Evolutionary conservation across 2,888 invertebrate genomes (phyloP).

Genomic region (Carcina quercana): DNA sequence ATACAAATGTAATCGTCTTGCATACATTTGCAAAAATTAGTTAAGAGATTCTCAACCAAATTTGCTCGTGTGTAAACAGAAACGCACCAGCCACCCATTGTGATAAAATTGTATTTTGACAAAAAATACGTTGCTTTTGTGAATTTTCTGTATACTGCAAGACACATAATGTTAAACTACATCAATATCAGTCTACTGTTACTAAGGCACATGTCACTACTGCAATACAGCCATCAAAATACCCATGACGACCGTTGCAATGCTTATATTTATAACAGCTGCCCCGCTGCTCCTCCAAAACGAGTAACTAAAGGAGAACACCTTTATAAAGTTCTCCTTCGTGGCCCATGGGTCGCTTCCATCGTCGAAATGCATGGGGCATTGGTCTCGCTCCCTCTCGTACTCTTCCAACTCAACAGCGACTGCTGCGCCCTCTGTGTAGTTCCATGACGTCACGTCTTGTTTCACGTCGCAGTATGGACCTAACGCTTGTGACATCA

Average conservation of each 20-base stretch:
- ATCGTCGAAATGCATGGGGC: conserved; percentile 98
- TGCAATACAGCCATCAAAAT: conserved; percentile 26
- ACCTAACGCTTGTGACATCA: conserved; percentile 90
- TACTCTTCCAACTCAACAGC: conserved; percentile 93
- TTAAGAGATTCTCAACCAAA: no score
- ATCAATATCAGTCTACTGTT: conserved; percentile 9
- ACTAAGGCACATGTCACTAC: conserved; percentile 14
- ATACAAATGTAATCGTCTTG: no score
- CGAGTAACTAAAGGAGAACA: conserved; percentile 72
- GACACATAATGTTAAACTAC: conserved; percentile 1
- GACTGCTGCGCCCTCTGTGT: conserved; percentile 94
- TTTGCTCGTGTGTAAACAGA: no score
- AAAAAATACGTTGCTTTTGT: no score
- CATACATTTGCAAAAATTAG: no score
- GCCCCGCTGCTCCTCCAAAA: conserved; percentile 49
- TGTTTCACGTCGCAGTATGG: conserved; percentile 93
- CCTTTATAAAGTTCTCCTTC: conserved; percentile 81
- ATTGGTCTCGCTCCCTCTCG: conserved; percentile 95
- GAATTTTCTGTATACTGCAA: no score
- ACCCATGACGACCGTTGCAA: conserved; percentile 25
- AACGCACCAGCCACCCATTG: no score
- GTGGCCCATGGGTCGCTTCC: conserved; percentile 89
- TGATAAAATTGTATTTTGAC: no score
- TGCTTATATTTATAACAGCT: conserved; percentile 23
- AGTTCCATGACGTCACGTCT: conserved; percentile 91